These are phyloP conservation scores for Sparus aurata DNA, from an alignment of 2,797 vertebrate species.

Conservation along the genomic window DNA sequence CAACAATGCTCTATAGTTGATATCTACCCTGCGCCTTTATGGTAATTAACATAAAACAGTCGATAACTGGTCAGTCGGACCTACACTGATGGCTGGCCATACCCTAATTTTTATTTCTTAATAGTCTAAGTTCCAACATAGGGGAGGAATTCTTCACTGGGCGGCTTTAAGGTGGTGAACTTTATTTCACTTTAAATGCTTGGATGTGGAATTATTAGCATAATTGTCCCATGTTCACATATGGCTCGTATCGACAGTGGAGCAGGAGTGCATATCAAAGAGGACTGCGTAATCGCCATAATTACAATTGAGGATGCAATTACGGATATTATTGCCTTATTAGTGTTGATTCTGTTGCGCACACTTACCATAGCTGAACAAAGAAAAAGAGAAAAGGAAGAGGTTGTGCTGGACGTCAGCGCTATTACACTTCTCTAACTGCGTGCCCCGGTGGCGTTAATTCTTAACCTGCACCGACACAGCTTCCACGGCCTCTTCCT, in stretches of 20 bases:
- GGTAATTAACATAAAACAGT: constrained; percentile 74
- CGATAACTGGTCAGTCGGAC: constrained; percentile 69
- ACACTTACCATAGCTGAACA: constrained; percentile 57
- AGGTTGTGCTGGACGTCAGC: constrained; percentile 38
- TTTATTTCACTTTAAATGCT: constrained; percentile 77
- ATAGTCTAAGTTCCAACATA: constrained; percentile 55
- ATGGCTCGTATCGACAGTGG: constrained; percentile 79
- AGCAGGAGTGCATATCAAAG: constrained; percentile 81
- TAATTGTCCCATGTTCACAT: constrained; percentile 82
- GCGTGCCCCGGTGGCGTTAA: constrained; percentile 73
- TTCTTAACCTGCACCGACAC: constrained; percentile 80
- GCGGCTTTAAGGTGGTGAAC: constrained; percentile 79
- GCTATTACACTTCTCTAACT: constrained; percentile 60
- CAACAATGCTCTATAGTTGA: constrained; percentile 65
- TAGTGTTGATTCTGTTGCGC: constrained; percentile 79
- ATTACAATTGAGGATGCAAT: constrained; percentile 85
- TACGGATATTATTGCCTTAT: constrained; percentile 82
- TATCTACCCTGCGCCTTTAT: constrained; percentile 63
- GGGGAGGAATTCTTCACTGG: constrained; percentile 53
- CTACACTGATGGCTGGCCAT: constrained; percentile 61
- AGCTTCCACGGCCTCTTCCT: constrained; percentile 76
- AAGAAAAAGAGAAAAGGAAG: constrained; percentile 49
- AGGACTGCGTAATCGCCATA: constrained; percentile 82
- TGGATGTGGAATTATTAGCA: constrained; percentile 79
- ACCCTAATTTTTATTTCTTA: constrained; percentile 63